Base-by-base conservation (phyloP, 2,113 vertebrate species). In the Macrotis lagotis region DNA sequence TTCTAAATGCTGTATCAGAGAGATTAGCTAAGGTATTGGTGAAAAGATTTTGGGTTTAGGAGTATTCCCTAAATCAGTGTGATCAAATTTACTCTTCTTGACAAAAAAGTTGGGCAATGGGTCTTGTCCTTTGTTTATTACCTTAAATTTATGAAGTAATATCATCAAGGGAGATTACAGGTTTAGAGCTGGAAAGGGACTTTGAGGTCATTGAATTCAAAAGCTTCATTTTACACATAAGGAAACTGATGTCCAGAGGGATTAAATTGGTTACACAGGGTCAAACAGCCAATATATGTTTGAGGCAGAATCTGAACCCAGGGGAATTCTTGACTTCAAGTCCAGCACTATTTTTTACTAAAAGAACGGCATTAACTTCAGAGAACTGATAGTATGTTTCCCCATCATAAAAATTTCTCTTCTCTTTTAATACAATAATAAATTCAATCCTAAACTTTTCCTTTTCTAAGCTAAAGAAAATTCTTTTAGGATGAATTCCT, bases 381-480 rank as follows among this genome's bases (percentile, higher is more conserved):
- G 37, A 66, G 28, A 37, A 37, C 31, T 66, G 28, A 66, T 66
- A 66, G 31, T 66, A 37, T 66, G 31, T 16, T 37, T 66, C 31
- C 59, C 59, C 31, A 66, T 6, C 59, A 66, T 37, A 5, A 52
- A 50, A 53, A 26, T 26, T 25, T 24, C 52, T 25, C 25, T 53
- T 26, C 25, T 53, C 25, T 53, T 16, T 16, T 16, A 66, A 66
- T n/a, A 37, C 37, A 37, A 66, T 16, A 66, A 66, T 37, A 37
- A 66, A 66, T 66, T 37, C 12, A 16, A 66, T 25, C 44, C n/a
- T 51, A 91, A 92, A 50, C 12, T 25, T 90, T 91, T 48, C 11
- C 55, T 51, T 96, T 19, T 59, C 49, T 94, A 66, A 94, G 25
- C 16, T 52, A 83, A 94, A 90, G 9, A 90, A 51, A 90, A 92